Evolutionary conservation across 2,797 vertebrate species (phyloP), one percentile per base, ranked within the genome.

Genomic region (Hozukius guyotensis): DNA sequence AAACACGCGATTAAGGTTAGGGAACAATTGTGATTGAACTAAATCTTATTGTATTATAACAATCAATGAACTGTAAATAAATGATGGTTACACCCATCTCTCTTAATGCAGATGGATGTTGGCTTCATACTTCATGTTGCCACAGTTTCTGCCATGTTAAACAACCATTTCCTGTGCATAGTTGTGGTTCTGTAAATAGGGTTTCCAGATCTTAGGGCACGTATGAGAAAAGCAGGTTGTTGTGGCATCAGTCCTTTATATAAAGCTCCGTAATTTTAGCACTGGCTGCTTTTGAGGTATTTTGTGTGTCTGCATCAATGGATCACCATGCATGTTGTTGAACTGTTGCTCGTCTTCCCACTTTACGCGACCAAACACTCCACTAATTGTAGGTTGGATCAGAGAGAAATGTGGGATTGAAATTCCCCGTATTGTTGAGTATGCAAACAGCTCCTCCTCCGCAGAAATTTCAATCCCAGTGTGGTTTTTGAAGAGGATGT

Each of bases 321-420:
- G 65, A 69, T 89, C 53, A 77, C 61, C 27, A 16, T 71, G 72
- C 32, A n/a, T 66, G 69, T 73, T 83, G 82, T 84, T 89, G 71
- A 84, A 73, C 75, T 78, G 84, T 83, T 83, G 66, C 83, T 89
- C 72, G 55, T 89, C 87, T 93, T 89, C 82, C 82, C 75, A 86
- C 62, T 83, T 85, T 77, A 82, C 22, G 63, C 29, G 71, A 72
- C 90, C 77, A 87, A 81, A 93, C 88, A 84, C 86, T 89, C 93
- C 89, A 88, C 92, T 94, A 94, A 95, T 94, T 94, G 83, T 86
- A 87, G 79, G 88, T 89, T 93, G 84, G 81, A 80, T 80, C 78
- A 29, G 73, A 89, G 63, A 84, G 71, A 92, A 87, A 93, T 85
- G 83, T 87, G 79, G 82, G 72, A 79, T 87, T 87, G 81, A 91